Conservation (phyloP, 2,797 vertebrate species). For the Anableps anableps region DNA sequence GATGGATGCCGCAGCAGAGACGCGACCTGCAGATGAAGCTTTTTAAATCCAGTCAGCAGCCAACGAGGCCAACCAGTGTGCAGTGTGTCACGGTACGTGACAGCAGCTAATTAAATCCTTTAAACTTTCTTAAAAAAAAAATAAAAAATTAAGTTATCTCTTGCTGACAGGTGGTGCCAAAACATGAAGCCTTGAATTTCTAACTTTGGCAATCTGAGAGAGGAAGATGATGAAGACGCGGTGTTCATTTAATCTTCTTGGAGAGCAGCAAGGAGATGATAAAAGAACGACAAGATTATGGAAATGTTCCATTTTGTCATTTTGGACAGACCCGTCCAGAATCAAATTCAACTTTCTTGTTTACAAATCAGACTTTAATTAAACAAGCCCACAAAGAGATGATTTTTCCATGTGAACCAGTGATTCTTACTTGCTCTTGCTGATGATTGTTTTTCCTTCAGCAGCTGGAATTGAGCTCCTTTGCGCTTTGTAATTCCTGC, state of each 20-base stretch:
- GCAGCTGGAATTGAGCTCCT: not conserved
- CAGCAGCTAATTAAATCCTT: constrained; percentile 63
- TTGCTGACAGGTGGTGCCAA: constrained; percentile 49
- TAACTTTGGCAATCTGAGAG: constrained; percentile 2
- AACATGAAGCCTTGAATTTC: constrained; percentile 31
- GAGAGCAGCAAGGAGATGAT: constrained; percentile 6
- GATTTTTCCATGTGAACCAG: not conserved
- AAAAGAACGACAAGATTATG: not conserved
- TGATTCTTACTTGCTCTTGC: not conserved
- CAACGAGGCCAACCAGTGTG: constrained; percentile 37
- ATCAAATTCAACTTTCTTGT: not conserved
- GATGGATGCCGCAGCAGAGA: constrained; percentile 38
- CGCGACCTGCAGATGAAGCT: constrained; percentile 43
- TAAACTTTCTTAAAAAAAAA: constrained; percentile 17
- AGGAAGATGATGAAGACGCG: constrained; percentile 17
- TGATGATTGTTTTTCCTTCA: not conserved
- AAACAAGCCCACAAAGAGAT: not conserved
- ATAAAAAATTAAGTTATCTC: constrained; percentile 58
- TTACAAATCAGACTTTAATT: not conserved
- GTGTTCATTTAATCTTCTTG: constrained; percentile 29
- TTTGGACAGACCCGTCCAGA: constrained; percentile 20
- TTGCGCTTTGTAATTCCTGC: not conserved
- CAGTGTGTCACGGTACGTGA: constrained; percentile 47
- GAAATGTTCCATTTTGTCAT: constrained; percentile 11
- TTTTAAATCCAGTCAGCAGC: constrained; percentile 15